Percentiles rank a stretch among this genome's conserved stretches.
Evolutionary conservation across 2,888 invertebrate genomes (phyloP).

Genomic region (Heliconius cydno): DNA sequence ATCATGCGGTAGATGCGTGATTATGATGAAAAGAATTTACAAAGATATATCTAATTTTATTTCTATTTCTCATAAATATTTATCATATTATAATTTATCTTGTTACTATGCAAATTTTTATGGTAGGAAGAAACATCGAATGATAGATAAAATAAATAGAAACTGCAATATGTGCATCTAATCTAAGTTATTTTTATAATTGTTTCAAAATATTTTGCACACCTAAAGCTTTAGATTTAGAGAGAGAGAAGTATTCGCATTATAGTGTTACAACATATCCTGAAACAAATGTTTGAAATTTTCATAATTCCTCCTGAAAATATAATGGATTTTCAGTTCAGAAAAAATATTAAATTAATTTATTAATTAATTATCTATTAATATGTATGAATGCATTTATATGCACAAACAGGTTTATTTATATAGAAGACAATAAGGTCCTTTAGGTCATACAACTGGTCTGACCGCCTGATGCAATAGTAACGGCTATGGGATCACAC

Average conservation of each 20-base stretch:
- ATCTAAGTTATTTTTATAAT: background rate
- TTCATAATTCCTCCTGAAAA: too few relatives aligned
- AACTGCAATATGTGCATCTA: background rate
- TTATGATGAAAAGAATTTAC: background rate
- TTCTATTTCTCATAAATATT: background rate
- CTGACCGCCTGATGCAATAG: conserved; percentile 70
- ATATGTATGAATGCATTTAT: conserved; percentile 2
- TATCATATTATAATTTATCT: background rate
- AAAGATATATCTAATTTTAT: background rate
- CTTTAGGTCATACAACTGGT: conserved; percentile 54
- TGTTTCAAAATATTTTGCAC: background rate
- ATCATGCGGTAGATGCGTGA: background rate
- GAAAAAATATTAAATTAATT: too few relatives aligned
- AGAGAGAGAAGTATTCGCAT: too few relatives aligned
- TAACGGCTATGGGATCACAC: conserved; percentile 59
- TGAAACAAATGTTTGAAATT: too few relatives aligned
- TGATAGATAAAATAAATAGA: background rate
- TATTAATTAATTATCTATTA: background rate
- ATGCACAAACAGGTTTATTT: conserved; percentile 37
- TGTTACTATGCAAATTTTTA: background rate
- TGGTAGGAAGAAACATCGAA: background rate
- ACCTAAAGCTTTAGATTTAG: background rate
- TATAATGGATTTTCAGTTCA: too few relatives aligned
- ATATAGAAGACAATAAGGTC: conserved; percentile 38
- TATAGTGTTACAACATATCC: too few relatives aligned